phyloP scores from a whole-genome alignment of 2,888 invertebrate genomes.

The Linnaemya vulpina region DNA sequence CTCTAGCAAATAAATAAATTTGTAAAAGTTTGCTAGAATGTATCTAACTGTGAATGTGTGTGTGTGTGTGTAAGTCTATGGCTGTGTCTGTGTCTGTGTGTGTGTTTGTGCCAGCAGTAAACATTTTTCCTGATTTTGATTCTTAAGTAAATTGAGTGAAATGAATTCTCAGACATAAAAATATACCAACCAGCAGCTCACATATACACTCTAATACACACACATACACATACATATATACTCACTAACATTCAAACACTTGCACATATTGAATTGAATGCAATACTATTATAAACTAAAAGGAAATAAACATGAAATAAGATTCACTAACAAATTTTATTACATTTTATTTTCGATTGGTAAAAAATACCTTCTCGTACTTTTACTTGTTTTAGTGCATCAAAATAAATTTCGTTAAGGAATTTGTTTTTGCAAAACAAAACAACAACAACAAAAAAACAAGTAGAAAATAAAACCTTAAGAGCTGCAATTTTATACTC shows the following conservation, averaged over 20 bases:
- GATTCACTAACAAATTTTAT: slow-evolving; percentile 47
- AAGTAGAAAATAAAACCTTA: slow-evolving; percentile 5
- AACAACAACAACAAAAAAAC: too few relatives aligned
- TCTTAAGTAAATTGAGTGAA: slow-evolving; percentile 70
- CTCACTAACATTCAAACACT: not conserved
- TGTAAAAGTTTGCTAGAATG: not conserved
- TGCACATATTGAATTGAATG: slow-evolving; percentile 35
- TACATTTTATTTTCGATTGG: slow-evolving; percentile 42
- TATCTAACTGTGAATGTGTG: not conserved
- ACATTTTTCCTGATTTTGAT: slow-evolving; percentile 62
- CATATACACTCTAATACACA: not conserved
- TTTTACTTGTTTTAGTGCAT: not conserved
- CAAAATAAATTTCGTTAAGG: slow-evolving; percentile 18
- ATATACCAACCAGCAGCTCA: slow-evolving; percentile 12
- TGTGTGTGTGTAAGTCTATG: not conserved
- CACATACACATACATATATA: not conserved
- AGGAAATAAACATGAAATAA: slow-evolving; percentile 57
- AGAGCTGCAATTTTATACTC: slow-evolving; percentile 43
- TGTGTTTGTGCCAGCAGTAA: slow-evolving; percentile 42
- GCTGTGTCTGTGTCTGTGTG: not conserved
- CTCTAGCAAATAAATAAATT: slow-evolving; percentile 1
- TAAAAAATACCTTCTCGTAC: slow-evolving; percentile 1
- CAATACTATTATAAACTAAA: slow-evolving; percentile 48
- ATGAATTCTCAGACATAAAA: slow-evolving; percentile 66
- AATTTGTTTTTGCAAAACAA: slow-evolving; percentile 2